These are phyloP conservation scores for Aphelocoma californica DNA, from an alignment of 2,797 vertebrate species.

Conservation along the genomic window DNA sequence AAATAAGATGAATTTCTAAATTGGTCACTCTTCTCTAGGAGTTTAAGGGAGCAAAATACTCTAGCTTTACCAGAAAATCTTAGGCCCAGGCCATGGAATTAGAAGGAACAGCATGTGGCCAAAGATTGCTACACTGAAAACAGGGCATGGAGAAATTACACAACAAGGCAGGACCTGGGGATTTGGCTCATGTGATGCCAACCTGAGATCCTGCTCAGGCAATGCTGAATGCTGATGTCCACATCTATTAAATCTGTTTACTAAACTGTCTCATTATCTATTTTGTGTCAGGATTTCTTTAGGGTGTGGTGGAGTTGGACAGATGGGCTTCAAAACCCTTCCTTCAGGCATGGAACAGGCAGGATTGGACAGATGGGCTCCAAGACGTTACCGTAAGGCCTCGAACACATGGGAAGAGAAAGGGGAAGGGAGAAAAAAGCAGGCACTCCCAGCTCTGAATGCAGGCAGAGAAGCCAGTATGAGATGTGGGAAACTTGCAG, in stretches of 20 bases:
- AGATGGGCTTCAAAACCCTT: slow-evolving; percentile 75
- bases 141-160: slow-evolving; percentile 19
- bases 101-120: not conserved
- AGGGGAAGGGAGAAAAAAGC: not conserved
- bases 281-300: slow-evolving; percentile 74
- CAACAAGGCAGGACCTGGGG: not conserved
- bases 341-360: slow-evolving; percentile 64
- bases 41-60: not conserved
- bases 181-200: slow-evolving; percentile 43
- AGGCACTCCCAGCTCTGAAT: not conserved
- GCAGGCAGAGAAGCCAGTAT: not conserved
- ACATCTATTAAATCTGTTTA: slow-evolving; percentile 77
- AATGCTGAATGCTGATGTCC: slow-evolving; percentile 55
- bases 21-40: not conserved
- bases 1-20: not conserved
- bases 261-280: slow-evolving; percentile 76
- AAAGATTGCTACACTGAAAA: not conserved
- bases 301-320: slow-evolving; percentile 73
- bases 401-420: slow-evolving; percentile 52
- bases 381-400: slow-evolving; percentile 64
- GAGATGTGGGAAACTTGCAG: not conserved
- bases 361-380: slow-evolving; percentile 74
- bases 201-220: slow-evolving; percentile 30
- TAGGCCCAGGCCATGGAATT: not conserved
- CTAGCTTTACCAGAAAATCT: not conserved